Evolutionary conservation across 2,888 invertebrate genomes (phyloP), one percentile per base, ranked within the genome.

Genomic region (Rugalucina vietnamica): DNA sequence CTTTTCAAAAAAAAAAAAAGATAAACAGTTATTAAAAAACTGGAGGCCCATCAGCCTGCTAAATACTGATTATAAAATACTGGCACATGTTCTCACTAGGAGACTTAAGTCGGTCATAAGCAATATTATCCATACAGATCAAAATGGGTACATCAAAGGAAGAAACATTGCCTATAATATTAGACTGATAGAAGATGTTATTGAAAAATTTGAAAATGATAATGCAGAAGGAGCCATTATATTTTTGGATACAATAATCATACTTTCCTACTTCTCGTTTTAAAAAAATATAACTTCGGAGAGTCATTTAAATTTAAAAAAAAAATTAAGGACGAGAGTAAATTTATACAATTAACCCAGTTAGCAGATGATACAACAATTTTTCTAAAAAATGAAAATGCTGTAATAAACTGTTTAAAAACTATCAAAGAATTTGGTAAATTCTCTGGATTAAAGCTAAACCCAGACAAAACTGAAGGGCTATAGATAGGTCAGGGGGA

Each of bases 41-140:
- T 79, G 36, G 50, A 72, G 79, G 39, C 73, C 73, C 24, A 73
- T 79, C 24, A 57, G 72, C 24, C 39, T 79, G 57, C 73, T 79
- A 4, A 72, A 72, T 24, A 57, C 50, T 36, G 39, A 60, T 21
- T 69, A 74, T 21, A 80, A 80, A 69, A 80, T 80, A 14, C 32
- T 43, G 10, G 36, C 80, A 32, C 49, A 73, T 57, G 43, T 54
- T 12, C 27, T 57, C 21, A 50, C 73, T 10, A 75, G 60, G 14
- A 32, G 79, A 34, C 29, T 79, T 8, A 49, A 79, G 49, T 34
- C n/a, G 1, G 21, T 74, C 24, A 65, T 74, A 4, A 3, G 4
- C 2, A 65, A 73, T 34, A 5, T 74, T n/a, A 73, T 74, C 5
- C 32, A 39, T 65, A 37, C 54, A 39, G 60, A 73, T n/a, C 79